Conservation (phyloP, 2,113 vertebrate genomes). For the Lates calcarifer region DNA sequence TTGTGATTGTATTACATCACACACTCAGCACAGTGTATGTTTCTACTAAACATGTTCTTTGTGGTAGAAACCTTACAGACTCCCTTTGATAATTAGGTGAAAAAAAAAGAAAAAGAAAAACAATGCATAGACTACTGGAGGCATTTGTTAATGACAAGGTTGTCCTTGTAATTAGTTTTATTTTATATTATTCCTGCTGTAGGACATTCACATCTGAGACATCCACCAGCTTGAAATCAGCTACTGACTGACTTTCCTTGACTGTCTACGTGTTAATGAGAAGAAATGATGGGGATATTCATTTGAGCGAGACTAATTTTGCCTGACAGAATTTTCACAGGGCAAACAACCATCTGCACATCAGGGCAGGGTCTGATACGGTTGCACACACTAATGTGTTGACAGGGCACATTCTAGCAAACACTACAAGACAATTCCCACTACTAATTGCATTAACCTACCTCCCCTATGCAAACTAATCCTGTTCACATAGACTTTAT, state of each 20-base stretch:
- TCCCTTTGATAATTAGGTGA: constrained; percentile 1
- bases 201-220: neutral
- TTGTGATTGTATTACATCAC: no score
- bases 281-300: constrained; percentile 36
- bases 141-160: neutral
- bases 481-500: constrained; percentile 9
- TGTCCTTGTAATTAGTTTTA: neutral
- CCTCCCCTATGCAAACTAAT: constrained; percentile 33
- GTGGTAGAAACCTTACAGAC: neutral
- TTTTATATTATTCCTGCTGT: neutral
- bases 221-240: neutral
- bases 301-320: constrained; percentile 55
- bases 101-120: neutral
- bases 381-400: constrained; percentile 49
- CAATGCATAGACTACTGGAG: neutral
- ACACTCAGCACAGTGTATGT: neutral
- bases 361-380: constrained; percentile 43
- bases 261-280: constrained; percentile 34
- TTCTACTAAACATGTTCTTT: neutral
- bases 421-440: constrained; percentile 40
- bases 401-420: constrained; percentile 48
- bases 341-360: constrained; percentile 48
- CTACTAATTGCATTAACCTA: constrained; percentile 41
- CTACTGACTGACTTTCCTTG: neutral
- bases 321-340: constrained; percentile 63